phyloP scores from a whole-genome alignment of 2,888 invertebrate genomes.

The Anorthoa munda region DNA sequence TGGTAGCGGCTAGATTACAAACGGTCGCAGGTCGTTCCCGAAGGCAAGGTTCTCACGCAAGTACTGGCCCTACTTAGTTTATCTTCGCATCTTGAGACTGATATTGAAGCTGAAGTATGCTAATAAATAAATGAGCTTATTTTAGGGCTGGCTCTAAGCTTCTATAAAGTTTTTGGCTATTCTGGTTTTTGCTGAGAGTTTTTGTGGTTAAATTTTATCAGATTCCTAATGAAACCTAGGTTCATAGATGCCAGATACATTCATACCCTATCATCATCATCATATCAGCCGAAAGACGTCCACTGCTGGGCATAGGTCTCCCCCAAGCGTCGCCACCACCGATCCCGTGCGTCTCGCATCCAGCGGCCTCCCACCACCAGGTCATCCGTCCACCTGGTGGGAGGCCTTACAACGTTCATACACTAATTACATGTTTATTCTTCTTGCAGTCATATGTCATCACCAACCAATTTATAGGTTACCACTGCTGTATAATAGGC shows the following conservation, averaged over 20 bases:
- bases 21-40: constrained; percentile 51
- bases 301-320: too few species aligned
- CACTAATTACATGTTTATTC: not conserved
- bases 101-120: constrained; percentile 50
- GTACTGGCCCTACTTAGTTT: constrained; percentile 46
- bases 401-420: too few species aligned
- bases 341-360: too few species aligned
- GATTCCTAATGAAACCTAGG: too few species aligned
- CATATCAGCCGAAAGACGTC: too few species aligned
- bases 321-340: too few species aligned
- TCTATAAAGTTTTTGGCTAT: not conserved
- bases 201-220: too few species aligned
- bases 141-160: constrained; percentile 19
- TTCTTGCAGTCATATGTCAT: not conserved
- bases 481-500: too few species aligned
- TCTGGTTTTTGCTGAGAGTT: not conserved
- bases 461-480: not conserved
- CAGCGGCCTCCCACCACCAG: too few species aligned
- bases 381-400: too few species aligned
- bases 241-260: too few species aligned
- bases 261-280: too few species aligned
- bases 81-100: constrained; percentile 50
- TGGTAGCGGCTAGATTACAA: constrained; percentile 45
- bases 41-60: constrained; percentile 54
- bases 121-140: constrained; percentile 41